phyloP scores from a whole-genome alignment of 1,140 invertebrate genomes.

The Andricus grossulariae region DNA sequence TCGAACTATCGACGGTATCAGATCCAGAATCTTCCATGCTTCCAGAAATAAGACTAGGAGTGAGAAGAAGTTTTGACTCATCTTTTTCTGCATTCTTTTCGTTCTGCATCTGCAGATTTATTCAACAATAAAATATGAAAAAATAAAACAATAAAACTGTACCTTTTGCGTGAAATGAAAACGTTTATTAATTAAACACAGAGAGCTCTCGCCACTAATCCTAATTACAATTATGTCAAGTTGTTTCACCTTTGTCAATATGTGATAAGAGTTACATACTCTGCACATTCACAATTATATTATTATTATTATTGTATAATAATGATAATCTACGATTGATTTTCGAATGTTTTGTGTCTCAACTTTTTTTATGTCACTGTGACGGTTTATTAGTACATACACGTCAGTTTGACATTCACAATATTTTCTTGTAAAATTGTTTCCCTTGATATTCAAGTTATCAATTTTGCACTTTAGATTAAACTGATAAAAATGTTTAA shows the following conservation, averaged over 20 bases:
- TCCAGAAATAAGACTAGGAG: neutral
- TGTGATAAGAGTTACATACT: no score
- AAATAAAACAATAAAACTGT: neutral
- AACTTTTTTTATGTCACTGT: no score
- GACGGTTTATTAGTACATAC: no score
- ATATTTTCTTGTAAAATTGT: no score
- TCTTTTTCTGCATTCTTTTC: neutral
- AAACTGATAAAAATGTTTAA: no score
- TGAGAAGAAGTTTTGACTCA: neutral
- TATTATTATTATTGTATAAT: no score
- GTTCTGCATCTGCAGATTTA: neutral
- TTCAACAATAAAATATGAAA: neutral
- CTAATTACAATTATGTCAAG: constrained; percentile 1
- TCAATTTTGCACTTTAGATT: no score
- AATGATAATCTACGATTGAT: no score
- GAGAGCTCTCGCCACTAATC: neutral
- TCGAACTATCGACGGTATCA: neutral
- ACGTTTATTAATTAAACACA: neutral
- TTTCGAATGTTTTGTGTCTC: no score
- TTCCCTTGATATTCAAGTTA: no score
- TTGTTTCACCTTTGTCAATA: neutral
- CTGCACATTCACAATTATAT: no score
- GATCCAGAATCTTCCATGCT: neutral
- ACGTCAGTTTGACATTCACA: no score
- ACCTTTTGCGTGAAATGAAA: neutral